Evolutionary conservation across 2,888 invertebrate species (phyloP).

Genomic region (Nezara viridula): DNA sequence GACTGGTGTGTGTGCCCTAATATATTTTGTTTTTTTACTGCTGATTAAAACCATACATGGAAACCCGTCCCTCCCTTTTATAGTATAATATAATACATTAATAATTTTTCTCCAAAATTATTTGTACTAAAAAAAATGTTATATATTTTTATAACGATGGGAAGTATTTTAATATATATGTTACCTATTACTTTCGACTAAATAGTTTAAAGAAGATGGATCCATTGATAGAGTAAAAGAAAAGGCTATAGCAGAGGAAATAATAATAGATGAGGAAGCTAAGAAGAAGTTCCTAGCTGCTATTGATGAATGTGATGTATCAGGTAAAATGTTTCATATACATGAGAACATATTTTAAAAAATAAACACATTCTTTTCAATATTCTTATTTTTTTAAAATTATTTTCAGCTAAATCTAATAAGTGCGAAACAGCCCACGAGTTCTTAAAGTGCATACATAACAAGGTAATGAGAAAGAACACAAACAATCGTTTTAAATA

Average conservation of each 20-base stretch:
- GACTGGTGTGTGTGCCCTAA: no score
- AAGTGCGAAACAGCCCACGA: background rate
- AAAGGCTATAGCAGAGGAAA: background rate
- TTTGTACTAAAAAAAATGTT: no score
- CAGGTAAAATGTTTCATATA: background rate
- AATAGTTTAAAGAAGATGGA: constrained; percentile 1
- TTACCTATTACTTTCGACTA: no score
- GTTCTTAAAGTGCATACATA: background rate
- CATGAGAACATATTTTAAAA: background rate
- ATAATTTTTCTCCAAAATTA: no score
- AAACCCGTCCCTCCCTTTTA: no score
- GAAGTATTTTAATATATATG: no score
- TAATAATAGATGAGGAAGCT: background rate
- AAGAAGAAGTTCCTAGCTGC: background rate
- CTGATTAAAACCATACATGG: no score
- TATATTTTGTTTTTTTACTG: no score
- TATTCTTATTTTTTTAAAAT: background rate
- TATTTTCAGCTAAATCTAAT: background rate
- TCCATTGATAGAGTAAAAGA: background rate
- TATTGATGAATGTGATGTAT: background rate
- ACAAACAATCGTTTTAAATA: no score
- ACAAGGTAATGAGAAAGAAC: background rate
- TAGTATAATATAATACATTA: no score
- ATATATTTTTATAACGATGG: no score
- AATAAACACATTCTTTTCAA: background rate